Evolutionary conservation across 2,113 vertebrate genomes (phyloP), one percentile per base, ranked within the genome.

Genomic region (Melanerpes formicivorus): DNA sequence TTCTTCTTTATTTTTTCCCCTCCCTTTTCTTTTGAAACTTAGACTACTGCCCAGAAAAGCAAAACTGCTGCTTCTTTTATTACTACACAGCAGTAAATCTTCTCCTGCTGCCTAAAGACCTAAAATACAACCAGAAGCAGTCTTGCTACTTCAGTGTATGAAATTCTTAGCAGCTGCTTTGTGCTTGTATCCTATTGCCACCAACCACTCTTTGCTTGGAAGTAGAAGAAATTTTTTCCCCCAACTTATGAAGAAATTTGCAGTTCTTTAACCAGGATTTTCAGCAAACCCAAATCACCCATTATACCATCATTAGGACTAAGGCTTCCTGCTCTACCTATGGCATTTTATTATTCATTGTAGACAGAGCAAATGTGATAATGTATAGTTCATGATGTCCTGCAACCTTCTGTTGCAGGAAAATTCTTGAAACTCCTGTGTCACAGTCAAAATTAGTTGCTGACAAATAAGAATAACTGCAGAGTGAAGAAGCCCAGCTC

Each of bases 401-500:
- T 22, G 60, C 22, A 62, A 56, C 77, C 42, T 37, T 13, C 10
- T 84, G 6, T 83, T 23, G 26, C n/a, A 69, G 56, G 80, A 29
- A 60, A 44, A 76, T 8, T 71, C 30, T 54, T 67, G 29, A 29
- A 59, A 22, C n/a, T 73, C 66, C 59, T 89, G 56, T 80, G 90
- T 71, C 86, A 46, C 32, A 73, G 25, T 66, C 70, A 88, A 90
- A 94, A 77, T 80, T 46, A 86, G 17, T 87, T 84, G 50, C 25
- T 83, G 69, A 58, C 70, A 85, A 85, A 72, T 54, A 91, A 85
- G 40, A 91, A 72, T 69, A 93, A 77, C 50, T 89, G 42, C 42
- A 81, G 40, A 85, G 40, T 93, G 72, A 84, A 75, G 62, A 90
- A 90, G 78, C 80, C n/a, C 42, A 52, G 13, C 64, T 95, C 86